phyloP scores from a whole-genome alignment of 2,797 vertebrate species.

The Thamnophis elegans region DNA sequence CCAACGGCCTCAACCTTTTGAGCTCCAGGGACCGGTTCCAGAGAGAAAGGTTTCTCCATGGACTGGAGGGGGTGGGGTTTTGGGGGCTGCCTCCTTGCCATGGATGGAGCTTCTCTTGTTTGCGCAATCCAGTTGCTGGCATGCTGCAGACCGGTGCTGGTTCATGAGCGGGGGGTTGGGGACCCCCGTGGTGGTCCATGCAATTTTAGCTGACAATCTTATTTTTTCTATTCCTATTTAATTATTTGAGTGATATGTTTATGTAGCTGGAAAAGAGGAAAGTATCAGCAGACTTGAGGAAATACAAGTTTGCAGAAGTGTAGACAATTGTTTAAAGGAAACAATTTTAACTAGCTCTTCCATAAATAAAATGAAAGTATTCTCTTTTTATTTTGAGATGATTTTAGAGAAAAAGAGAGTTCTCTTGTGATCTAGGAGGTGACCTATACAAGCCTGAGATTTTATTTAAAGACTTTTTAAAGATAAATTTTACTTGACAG shows the following conservation, averaged over 20 bases:
- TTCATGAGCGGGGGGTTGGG: too few relatives aligned
- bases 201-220: not conserved
- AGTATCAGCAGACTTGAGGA: not conserved
- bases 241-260: not conserved
- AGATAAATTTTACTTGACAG: not conserved
- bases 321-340: not conserved
- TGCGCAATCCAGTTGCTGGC: too few relatives aligned
- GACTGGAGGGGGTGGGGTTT: too few relatives aligned
- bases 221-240: not conserved
- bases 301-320: not conserved
- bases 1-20: not conserved
- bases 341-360: not conserved
- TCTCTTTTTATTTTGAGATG: not conserved
- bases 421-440: not conserved
- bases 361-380: not conserved
- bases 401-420: not conserved
- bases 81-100: too few relatives aligned
- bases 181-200: not conserved
- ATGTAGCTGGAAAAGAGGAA: not conserved
- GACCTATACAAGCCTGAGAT: not conserved
- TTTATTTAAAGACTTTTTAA: not conserved
- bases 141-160: too few relatives aligned
- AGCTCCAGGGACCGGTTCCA: too few relatives aligned
- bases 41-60: too few relatives aligned
- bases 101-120: too few relatives aligned